Evolutionary conservation across 2,888 invertebrate species (phyloP).

Genomic region (Drosophila anomelani): DNA sequence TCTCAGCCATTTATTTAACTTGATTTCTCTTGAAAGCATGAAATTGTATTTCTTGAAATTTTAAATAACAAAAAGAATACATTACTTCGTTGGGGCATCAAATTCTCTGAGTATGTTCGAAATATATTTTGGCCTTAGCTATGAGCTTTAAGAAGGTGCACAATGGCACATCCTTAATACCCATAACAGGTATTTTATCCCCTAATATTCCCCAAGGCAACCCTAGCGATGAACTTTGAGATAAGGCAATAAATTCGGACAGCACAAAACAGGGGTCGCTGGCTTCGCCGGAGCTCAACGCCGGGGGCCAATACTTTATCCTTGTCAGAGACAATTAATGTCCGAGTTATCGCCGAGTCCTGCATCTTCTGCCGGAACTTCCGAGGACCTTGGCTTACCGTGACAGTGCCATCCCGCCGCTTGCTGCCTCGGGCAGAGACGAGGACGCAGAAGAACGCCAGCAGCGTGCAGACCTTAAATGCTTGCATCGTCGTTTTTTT

Average conservation of each 20-base stretch:
- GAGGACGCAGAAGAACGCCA: slow-evolving; percentile 64
- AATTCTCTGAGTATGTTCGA: too few relatives aligned
- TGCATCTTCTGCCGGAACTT: slow-evolving; percentile 1
- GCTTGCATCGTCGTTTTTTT: slow-evolving; percentile 66
- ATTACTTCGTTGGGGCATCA: neutral
- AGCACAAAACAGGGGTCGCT: slow-evolving; percentile 6
- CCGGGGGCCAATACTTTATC: slow-evolving; percentile 19
- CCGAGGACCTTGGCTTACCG: slow-evolving; percentile 72
- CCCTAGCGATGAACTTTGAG: slow-evolving; percentile 16
- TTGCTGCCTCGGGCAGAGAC: slow-evolving; percentile 67
- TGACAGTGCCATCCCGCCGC: slow-evolving; percentile 70
- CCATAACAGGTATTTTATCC: slow-evolving; percentile 4
- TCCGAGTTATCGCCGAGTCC: slow-evolving; percentile 5
- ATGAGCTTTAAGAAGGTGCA: neutral
- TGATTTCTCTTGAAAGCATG: too few relatives aligned
- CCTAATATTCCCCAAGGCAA: neutral
- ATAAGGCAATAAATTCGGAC: slow-evolving; percentile 21
- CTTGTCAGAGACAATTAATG: slow-evolving; percentile 26
- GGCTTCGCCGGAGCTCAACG: neutral
- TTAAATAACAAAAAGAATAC: too few relatives aligned
- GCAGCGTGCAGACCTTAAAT: slow-evolving; percentile 63
- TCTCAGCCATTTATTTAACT: too few relatives aligned
- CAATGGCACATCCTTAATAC: neutral
- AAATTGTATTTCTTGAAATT: neutral
- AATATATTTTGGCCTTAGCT: neutral